Evolutionary conservation across 2,113 vertebrate species (phyloP).

Genomic region (Circaetus gallicus): DNA sequence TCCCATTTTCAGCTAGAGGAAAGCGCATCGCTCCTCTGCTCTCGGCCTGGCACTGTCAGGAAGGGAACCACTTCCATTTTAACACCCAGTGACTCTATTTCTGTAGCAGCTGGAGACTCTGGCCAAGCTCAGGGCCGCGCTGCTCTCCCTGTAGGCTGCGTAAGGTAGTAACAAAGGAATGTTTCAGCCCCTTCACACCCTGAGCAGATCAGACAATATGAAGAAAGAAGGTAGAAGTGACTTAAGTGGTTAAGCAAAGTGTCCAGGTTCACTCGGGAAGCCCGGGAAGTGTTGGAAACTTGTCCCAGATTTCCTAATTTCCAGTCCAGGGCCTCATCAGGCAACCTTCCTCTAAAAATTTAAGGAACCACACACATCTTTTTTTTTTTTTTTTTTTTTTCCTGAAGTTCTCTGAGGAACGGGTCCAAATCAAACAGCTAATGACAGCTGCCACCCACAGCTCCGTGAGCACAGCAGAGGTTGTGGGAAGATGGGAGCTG

Average conservation of each 20-base stretch:
- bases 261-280: neutral
- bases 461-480: neutral
- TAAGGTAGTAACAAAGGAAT: neutral
- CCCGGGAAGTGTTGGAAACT: neutral
- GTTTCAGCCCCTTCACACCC: neutral
- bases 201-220: neutral
- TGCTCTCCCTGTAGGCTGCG: neutral
- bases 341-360: neutral
- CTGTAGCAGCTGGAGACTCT: neutral
- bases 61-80: neutral
- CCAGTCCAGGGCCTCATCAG: neutral
- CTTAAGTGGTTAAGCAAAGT: neutral
- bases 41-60: neutral
- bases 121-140: neutral
- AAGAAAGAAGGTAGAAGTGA: neutral
- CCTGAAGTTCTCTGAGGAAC: neutral
- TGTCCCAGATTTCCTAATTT: neutral
- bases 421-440: neutral
- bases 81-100: neutral
- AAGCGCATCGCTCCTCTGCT: neutral
- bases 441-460: neutral
- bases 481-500: neutral
- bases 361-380: neutral
- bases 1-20: neutral
- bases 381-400: too few species aligned